A percentile compares a stretch with the other conserved stretches of the same genome.
Evolutionary conservation across 1,140 invertebrate genomes (phyloP).

Genomic region (Rhagoletis zephyria): DNA sequence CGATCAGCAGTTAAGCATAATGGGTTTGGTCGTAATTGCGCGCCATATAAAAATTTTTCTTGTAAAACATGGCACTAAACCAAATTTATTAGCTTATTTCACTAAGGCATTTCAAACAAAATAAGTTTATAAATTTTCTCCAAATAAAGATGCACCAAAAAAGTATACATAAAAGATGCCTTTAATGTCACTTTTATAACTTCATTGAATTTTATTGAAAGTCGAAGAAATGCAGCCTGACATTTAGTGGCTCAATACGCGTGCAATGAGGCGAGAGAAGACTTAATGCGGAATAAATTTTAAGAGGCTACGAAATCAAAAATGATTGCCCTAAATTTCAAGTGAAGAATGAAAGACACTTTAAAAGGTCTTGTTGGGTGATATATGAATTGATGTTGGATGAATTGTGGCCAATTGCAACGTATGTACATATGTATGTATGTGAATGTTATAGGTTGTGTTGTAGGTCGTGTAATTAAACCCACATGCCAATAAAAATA

Average conservation of each 20-base stretch:
- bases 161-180: neutral
- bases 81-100: neutral
- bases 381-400: neutral
- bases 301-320: neutral
- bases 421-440: no score
- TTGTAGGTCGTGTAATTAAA: neutral
- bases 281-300: slow-evolving; percentile 55
- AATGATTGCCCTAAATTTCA: neutral
- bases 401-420: no score
- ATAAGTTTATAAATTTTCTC: neutral
- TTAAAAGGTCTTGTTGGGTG: neutral
- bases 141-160: neutral
- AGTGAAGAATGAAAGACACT: neutral
- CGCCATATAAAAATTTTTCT: neutral
- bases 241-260: slow-evolving; percentile 13
- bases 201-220: slow-evolving; percentile 10
- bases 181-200: slow-evolving; percentile 27
- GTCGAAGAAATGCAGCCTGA: slow-evolving; percentile 33
- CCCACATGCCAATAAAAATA: neutral
- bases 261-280: neutral
- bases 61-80: slow-evolving; percentile 19
- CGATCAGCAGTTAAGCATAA: neutral
- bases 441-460: neutral
- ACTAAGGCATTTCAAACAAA: neutral
- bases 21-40: neutral